Base-by-base conservation (phyloP, 2,797 vertebrate genomes). In the Hyperoplus immaculatus region DNA sequence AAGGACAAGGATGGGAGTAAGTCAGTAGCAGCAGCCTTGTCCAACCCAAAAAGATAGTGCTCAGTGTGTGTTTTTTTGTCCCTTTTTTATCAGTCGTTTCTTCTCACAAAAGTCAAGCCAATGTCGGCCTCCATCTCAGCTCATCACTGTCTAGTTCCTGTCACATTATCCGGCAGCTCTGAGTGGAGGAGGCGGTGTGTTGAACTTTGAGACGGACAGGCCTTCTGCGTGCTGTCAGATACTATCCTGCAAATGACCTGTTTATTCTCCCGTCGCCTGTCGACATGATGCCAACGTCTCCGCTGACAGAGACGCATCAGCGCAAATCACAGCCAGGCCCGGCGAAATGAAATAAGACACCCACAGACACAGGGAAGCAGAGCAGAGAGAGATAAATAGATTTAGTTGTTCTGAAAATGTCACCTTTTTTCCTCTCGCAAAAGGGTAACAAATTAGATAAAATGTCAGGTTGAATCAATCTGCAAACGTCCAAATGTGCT, bases 191-290 rank as follows among this genome's bases (percentile, higher is more conserved):
- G 63, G 74, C 73, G 8, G 76, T 0, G 76, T 8, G 81, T 77
- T 78, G 87, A 88, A 85, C 88, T 87, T 71, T 78, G 77, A 86
- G 84, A 85, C 42, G 80, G 90, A 87, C 84, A 53, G 87, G 81
- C 86, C 84, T 89, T 88, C 92, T 91, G 91, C 21, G 76, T 66
- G 80, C 89, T 90, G 88, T 92, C 93, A 91, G 83, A 90, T 87
- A 85, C 81, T 45, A 89, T 93, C 88, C 89, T 58, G 56, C 36
- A 58, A 83, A 91, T 74, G 77, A 87, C 90, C 88, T 60, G 87
- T 85, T 88, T 80, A 87, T 69, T 85, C 77, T 79, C 51, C 71
- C 70, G 29, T 21, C 71, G 59, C 82, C 29, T 76, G 85, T 80
- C 69, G 46, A 74, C 82, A 46, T 39, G 59, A 62, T 13, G 76